Evolutionary conservation across 1,140 invertebrate species (phyloP), one percentile per base, ranked within the genome.

Genomic region (Cherax destructor): DNA sequence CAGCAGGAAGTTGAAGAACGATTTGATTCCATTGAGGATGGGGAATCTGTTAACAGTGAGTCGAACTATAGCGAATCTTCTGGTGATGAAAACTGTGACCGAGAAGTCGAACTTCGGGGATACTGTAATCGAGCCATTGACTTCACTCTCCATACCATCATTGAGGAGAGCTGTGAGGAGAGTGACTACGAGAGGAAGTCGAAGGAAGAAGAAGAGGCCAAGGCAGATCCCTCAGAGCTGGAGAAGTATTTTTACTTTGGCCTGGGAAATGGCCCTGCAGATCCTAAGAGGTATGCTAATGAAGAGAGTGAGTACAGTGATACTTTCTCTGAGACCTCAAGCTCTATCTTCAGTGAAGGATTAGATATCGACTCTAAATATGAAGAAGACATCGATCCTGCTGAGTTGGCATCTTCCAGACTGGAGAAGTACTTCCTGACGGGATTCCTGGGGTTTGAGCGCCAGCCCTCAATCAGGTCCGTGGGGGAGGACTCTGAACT

Each of bases 151-250:
- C 98, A 98, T 93, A 99, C 98, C 0, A 99, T 99, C 93, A 96
- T 98, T 0, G 98, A 99, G 95, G 98, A 99, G 94, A 98, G 97
- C 91, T 98, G 98, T 94, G 98, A 98, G 94, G 98, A 99, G 94
- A 95, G 94, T 76, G 95, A 98, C 96, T 92, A 92, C 79, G 94
- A 94, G 76, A 92, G 93, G 72, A 94, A 97, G 97, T 94, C 96
- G 96, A 77, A 97, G 97, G 93, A 95, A 95, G 72, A 95, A 94
- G 88, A 93, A 93, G 93, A 2, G 86, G 94, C 87, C 21, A 92
- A 93, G 59, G 88, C 92, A 21, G 94, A 94, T 87, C 96, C 97
- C 0, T 98, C 97, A 0, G 97, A 98, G 93, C 94, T 99, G 86
- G 98, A 98, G 94, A 98, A 98, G 94, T 98, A 99, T 94, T 99